Evolutionary conservation across 2,888 invertebrate species (phyloP).

Genomic region (Drosophila macrospina): DNA sequence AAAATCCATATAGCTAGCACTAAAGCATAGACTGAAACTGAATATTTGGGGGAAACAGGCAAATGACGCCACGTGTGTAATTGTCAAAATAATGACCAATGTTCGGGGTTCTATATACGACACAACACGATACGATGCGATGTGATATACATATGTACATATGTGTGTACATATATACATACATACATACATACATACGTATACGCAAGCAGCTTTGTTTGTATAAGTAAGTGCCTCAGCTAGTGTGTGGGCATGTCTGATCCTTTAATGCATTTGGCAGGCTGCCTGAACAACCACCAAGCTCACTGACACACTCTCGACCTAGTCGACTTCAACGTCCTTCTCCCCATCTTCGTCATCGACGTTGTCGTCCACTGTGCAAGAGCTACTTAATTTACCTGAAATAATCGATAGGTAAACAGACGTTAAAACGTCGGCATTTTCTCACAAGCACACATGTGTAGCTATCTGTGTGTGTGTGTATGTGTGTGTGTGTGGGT

Average conservation of each 20-base stretch:
- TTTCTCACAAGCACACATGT: slow-evolving; percentile 62
- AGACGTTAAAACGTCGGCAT: slow-evolving; percentile 79
- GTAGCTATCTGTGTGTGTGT: slow-evolving; percentile 11
- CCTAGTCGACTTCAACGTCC: slow-evolving; percentile 31
- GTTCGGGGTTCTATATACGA: slow-evolving; percentile 27
- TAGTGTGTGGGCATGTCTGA: slow-evolving; percentile 71
- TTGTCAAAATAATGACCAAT: slow-evolving; percentile 83
- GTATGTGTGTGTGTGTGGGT: slow-evolving; percentile 14
- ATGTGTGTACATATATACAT: neutral
- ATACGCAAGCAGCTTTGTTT: slow-evolving; percentile 58
- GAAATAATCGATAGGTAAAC: slow-evolving; percentile 83
- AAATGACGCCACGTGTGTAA: slow-evolving; percentile 77
- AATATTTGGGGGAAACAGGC: slow-evolving; percentile 35
- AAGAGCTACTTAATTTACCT: slow-evolving; percentile 83
- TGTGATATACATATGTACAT: too few species aligned
- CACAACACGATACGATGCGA: slow-evolving; percentile 13
- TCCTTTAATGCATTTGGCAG: slow-evolving; percentile 82
- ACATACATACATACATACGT: neutral
- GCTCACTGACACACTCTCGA: slow-evolving; percentile 36
- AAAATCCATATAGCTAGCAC: slow-evolving; percentile 75
- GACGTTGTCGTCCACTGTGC: slow-evolving; percentile 37
- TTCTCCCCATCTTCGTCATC: slow-evolving; percentile 15
- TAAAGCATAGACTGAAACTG: slow-evolving; percentile 22
- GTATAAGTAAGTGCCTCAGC: slow-evolving; percentile 73
- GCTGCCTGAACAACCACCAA: slow-evolving; percentile 63